Evolutionary conservation across 1,140 invertebrate genomes (phyloP).

Genomic region (Galleria mellonella): DNA sequence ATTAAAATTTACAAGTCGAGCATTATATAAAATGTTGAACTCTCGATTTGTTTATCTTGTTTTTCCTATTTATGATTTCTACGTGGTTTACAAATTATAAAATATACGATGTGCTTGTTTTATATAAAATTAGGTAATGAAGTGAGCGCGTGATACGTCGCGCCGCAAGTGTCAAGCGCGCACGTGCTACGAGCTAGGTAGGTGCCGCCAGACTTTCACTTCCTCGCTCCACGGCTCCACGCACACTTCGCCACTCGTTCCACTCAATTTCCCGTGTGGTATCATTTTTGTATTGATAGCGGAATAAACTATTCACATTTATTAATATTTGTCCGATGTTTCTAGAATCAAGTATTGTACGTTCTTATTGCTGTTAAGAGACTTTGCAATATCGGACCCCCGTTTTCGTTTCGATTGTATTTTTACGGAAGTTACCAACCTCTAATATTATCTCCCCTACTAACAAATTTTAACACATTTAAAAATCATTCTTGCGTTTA

Average conservation of each 20-base stretch:
- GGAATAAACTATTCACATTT: slow-evolving; percentile 16
- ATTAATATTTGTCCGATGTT: no score
- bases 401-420: no score
- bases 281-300: slow-evolving; percentile 7
- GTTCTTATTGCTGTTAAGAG: no score
- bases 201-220: slow-evolving; percentile 35
- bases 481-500: no score
- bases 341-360: no score
- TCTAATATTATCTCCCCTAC: no score
- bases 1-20: neutral
- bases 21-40: slow-evolving; percentile 3
- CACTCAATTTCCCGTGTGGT: neutral
- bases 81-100: neutral
- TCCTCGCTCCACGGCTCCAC: slow-evolving; percentile 6
- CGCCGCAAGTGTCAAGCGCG: slow-evolving; percentile 8
- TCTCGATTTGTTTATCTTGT: slow-evolving; percentile 45
- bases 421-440: no score
- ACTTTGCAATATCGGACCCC: no score
- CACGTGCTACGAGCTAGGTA: slow-evolving; percentile 28
- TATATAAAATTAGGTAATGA: neutral
- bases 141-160: neutral
- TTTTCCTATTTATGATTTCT: slow-evolving; percentile 16
- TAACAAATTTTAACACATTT: no score
- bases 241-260: neutral
- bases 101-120: no score